Evolutionary conservation across 2,797 vertebrate genomes (phyloP).

Genomic region (Gallinago solitaria): DNA sequence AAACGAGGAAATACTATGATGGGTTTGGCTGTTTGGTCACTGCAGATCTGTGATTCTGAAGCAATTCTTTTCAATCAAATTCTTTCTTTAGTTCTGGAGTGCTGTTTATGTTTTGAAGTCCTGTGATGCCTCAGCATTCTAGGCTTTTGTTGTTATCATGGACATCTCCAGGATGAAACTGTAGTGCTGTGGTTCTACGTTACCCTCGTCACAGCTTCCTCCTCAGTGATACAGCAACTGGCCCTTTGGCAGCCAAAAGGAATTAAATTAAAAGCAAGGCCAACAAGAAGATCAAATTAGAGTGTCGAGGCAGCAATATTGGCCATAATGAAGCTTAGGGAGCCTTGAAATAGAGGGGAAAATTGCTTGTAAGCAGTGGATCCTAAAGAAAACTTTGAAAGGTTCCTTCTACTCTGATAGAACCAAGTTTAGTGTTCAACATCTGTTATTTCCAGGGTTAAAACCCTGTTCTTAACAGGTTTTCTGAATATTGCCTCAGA

Average conservation of each 20-base stretch:
- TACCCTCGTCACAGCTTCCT: neutral
- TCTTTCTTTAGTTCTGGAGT: neutral
- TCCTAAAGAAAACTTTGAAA: neutral
- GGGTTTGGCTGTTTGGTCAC: neutral
- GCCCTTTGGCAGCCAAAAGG: neutral
- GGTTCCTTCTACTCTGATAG: neutral
- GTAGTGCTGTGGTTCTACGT: neutral
- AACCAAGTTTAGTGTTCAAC: neutral
- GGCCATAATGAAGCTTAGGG: neutral
- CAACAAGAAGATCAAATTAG: neutral
- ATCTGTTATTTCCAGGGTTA: neutral
- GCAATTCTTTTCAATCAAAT: neutral
- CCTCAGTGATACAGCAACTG: fast-evolving
- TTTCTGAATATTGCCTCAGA: neutral
- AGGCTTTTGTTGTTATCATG: neutral
- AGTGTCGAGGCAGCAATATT: neutral
- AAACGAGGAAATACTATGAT: neutral
- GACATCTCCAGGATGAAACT: neutral
- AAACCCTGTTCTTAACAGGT: neutral
- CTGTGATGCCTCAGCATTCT: neutral
- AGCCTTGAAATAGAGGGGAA: neutral
- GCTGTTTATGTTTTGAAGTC: neutral
- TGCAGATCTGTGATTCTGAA: neutral
- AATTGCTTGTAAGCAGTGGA: neutral
- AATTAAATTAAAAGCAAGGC: neutral